These are phyloP conservation scores for Porites cylindrica DNA, from an alignment of 92 coral and sea anemone species.

Conservation along the genomic window DNA sequence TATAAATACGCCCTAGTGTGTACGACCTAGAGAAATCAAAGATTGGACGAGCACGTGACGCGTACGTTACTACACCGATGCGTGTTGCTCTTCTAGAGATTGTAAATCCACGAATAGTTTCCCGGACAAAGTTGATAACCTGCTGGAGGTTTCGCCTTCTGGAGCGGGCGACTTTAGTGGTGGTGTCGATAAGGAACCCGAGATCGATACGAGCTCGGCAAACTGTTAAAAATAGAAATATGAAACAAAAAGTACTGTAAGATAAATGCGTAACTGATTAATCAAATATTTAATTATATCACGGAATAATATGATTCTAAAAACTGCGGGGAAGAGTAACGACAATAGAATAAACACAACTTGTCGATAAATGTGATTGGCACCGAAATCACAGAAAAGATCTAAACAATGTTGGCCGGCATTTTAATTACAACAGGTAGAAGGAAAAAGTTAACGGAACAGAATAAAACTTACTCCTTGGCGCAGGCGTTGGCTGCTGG, in stretches of 20 bases:
- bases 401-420: no score
- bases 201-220: conserved; percentile 69
- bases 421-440: neutral
- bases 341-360: no score
- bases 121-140: conserved; percentile 61
- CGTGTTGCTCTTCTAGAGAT: conserved; percentile 73
- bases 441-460: neutral
- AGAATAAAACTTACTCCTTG: conserved; percentile 48
- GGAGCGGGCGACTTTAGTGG: conserved; percentile 40
- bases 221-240: conserved; percentile 23
- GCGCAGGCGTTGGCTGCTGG: conserved; percentile 52
- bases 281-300: no score
- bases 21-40: conserved; percentile 40
- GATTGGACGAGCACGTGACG: conserved; percentile 43
- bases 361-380: no score
- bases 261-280: no score
- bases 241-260: no score
- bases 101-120: conserved; percentile 68
- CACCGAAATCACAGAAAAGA: no score
- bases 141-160: conserved; percentile 44
- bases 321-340: no score
- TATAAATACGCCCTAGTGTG: conserved; percentile 14
- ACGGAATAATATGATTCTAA: no score
- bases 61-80: conserved; percentile 71
- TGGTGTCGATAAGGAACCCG: conserved; percentile 74